Conservation (phyloP, 2,113 vertebrate species). For the Leptobrachium leishanense region DNA sequence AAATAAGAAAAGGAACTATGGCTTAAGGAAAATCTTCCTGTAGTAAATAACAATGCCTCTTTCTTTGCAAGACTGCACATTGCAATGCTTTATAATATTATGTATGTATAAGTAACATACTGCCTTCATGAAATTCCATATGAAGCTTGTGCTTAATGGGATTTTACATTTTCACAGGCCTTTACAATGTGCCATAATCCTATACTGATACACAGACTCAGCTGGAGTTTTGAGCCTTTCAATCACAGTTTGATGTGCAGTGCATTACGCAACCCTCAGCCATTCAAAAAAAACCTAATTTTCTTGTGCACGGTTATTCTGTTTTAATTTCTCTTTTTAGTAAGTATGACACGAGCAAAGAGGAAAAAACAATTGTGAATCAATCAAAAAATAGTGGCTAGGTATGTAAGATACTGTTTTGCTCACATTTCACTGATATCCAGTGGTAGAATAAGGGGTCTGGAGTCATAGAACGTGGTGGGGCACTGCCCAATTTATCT, state of each 20-base stretch:
- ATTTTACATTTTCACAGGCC: slow-evolving; percentile 41
- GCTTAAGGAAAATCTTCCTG: slow-evolving; percentile 33
- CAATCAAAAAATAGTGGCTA: too few relatives aligned
- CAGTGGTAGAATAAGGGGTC: too few relatives aligned
- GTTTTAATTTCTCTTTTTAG: too few relatives aligned
- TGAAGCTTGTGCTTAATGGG: slow-evolving; percentile 34
- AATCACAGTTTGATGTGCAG: not conserved
- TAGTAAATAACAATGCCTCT: slow-evolving; percentile 6
- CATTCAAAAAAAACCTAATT: too few relatives aligned
- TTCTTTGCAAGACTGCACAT: slow-evolving; percentile 46
- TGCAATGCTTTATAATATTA: slow-evolving; percentile 45
- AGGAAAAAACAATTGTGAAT: too few relatives aligned
- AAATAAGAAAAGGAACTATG: slow-evolving; percentile 32
- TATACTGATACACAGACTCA: slow-evolving; percentile 42
- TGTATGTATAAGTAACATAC: slow-evolving; percentile 38
- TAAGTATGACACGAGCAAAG: too few relatives aligned
- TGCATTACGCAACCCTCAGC: too few relatives aligned
- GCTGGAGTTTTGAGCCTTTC: not conserved
- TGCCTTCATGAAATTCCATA: slow-evolving; percentile 48
- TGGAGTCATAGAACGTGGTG: too few relatives aligned
- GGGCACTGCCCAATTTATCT: too few relatives aligned
- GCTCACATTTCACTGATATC: too few relatives aligned
- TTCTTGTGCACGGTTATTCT: too few relatives aligned
- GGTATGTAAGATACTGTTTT: too few relatives aligned
- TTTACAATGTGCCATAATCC: slow-evolving; percentile 48